Conservation (phyloP, 2,888 invertebrate genomes). For the Xestia rhomboidea region DNA sequence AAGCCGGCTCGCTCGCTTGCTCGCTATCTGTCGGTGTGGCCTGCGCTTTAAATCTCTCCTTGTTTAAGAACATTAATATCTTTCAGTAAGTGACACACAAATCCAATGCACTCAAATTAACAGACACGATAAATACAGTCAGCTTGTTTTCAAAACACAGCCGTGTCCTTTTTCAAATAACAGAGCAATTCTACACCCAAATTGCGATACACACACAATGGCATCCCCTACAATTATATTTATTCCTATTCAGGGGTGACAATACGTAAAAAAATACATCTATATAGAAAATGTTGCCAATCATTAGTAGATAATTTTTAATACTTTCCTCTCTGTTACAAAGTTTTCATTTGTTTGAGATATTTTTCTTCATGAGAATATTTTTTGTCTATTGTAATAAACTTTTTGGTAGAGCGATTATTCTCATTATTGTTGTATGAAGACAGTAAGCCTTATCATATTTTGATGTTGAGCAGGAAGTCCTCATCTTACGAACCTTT, state of each 20-base stretch:
- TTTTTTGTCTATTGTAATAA: neutral
- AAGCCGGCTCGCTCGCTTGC: too few relatives aligned
- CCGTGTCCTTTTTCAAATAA: constrained; percentile 24
- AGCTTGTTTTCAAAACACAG: neutral
- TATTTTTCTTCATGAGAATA: neutral
- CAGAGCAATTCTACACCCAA: constrained; percentile 4
- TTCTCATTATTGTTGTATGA: neutral
- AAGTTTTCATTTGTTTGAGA: constrained; percentile 17
- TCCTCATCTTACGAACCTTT: neutral
- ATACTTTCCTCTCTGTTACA: constrained; percentile 14
- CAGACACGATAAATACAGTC: neutral
- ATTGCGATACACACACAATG: constrained; percentile 5
- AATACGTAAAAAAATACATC: constrained; percentile 20
- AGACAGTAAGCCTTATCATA: neutral
- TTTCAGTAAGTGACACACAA: neutral
- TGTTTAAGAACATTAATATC: neutral
- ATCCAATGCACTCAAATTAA: neutral
- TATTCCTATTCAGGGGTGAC: neutral
- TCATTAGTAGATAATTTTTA: constrained; percentile 12
- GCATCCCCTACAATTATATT: neutral
- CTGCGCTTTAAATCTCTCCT: neutral
- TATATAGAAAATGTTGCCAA: constrained; percentile 1
- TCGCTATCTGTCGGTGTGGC: too few relatives aligned
- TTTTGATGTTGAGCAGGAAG: neutral
- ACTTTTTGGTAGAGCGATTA: neutral